A percentile compares a stretch with the other conserved stretches of the same genome.
Conservation (phyloP, 35 echinoderm and acorn worm genomes). For the Acanthaster planci region DNA sequence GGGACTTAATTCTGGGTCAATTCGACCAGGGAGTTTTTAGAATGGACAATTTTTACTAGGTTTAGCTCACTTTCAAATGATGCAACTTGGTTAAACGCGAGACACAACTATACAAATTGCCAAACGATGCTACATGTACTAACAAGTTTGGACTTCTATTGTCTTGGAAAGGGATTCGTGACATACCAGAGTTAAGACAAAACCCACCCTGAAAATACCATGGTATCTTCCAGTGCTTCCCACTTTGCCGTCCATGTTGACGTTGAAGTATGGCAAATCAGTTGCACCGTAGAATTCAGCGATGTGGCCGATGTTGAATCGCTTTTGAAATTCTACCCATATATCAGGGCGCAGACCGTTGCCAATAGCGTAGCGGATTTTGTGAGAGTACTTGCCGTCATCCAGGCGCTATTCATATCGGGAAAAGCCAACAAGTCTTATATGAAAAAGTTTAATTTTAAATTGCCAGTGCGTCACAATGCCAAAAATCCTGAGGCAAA, state of each 20-base stretch:
- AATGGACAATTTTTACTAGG: too few relatives aligned
- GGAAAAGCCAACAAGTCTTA: too few relatives aligned
- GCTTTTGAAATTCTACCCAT: conserved; percentile 65
- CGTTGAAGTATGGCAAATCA: conserved; percentile 35
- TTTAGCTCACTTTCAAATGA: too few relatives aligned
- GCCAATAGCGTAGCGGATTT: conserved; percentile 56
- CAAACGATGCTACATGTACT: too few relatives aligned
- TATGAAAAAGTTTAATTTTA: too few relatives aligned
- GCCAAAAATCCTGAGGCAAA: too few relatives aligned
- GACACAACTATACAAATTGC: too few relatives aligned
- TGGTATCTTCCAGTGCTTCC: conserved; percentile 42
- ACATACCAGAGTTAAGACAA: background rate
- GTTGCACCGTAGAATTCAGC: conserved; percentile 72
- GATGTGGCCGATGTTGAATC: conserved; percentile 62
- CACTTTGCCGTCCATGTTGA: conserved; percentile 61
- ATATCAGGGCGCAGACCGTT: conserved; percentile 79
- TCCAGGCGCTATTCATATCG: conserved; percentile 20
- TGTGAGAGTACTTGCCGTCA: conserved; percentile 56
- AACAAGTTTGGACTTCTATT: background rate
- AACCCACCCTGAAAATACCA: conserved; percentile 41
- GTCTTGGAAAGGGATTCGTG: too few relatives aligned
- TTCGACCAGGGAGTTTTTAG: too few relatives aligned
- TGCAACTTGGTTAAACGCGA: too few relatives aligned
- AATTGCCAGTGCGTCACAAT: too few relatives aligned
- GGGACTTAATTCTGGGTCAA: too few relatives aligned